phyloP scores from a whole-genome alignment of 2,113 vertebrate species.

The Empidonax traillii region DNA sequence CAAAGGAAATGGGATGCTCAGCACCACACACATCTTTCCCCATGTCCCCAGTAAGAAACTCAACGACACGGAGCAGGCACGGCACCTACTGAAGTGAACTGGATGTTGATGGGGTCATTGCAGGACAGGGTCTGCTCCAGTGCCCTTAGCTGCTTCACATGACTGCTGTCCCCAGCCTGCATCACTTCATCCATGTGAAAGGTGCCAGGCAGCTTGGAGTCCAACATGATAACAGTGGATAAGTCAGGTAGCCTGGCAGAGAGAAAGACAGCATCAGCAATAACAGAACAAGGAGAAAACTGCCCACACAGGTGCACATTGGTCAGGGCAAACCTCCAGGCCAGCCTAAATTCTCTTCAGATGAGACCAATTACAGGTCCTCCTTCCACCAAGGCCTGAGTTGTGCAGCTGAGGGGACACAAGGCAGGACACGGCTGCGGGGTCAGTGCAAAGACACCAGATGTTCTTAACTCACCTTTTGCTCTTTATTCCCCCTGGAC shows the following conservation, averaged over 20 bases:
- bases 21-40: neutral
- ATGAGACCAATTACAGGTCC: neutral
- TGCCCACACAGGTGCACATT: accelerated
- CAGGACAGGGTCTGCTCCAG: slow-evolving; percentile 79
- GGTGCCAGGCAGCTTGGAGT: slow-evolving; percentile 81
- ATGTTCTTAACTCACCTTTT: slow-evolving; percentile 75
- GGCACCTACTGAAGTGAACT: slow-evolving; percentile 91
- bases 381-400: neutral
- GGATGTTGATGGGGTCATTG: slow-evolving; percentile 91
- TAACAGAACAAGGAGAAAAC: neutral
- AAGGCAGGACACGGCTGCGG: neutral
- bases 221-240: slow-evolving; percentile 78
- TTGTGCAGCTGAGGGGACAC: neutral
- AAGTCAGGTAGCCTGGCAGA: slow-evolving; percentile 86
- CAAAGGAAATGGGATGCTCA: neutral
- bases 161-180: slow-evolving; percentile 77
- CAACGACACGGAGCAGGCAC: neutral
- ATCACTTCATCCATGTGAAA: slow-evolving; percentile 84
- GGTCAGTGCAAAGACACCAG: neutral
- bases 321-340: neutral
- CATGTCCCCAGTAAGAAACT: accelerated
- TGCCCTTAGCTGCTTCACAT: slow-evolving; percentile 72
- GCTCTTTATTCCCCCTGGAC: slow-evolving; percentile 84
- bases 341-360: neutral
- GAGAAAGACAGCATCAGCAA: neutral